Conservation (phyloP, 2,113 vertebrate genomes). For the Macrotus californicus region DNA sequence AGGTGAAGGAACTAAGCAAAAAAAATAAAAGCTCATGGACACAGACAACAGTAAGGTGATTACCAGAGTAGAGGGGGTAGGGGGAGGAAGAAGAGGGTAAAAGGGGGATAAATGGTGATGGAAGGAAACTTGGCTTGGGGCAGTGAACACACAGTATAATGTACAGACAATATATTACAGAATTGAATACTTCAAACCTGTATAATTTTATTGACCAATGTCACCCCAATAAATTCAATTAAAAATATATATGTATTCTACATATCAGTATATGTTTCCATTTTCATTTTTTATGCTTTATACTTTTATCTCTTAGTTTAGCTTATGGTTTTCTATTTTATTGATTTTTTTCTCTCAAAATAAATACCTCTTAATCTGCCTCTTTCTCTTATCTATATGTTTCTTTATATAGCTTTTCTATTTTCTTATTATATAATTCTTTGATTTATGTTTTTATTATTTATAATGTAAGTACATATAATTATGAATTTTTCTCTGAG, state of each 20-base stretch:
- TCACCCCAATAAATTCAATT: not conserved
- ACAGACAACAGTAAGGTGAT: not conserved
- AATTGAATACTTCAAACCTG: not conserved
- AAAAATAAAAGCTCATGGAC: not conserved
- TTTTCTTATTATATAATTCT: constrained; percentile 4
- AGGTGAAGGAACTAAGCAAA: not conserved
- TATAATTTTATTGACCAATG: not conserved
- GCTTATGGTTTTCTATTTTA: constrained; percentile 9
- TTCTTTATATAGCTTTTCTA: not conserved
- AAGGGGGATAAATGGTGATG: not conserved
- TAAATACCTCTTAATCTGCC: not conserved
- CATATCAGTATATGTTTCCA: not conserved
- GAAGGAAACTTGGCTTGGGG: not conserved
- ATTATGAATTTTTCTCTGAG: not conserved
- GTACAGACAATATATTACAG: not conserved
- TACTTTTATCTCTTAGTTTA: not conserved
- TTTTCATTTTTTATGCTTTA: not conserved
- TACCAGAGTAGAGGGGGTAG: not conserved
- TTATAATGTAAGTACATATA: not conserved
- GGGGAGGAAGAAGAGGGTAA: not conserved
- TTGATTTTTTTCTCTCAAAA: not conserved
- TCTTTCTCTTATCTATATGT: not conserved
- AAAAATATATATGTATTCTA: not conserved
- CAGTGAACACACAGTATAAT: not conserved
- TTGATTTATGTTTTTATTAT: constrained; percentile 16